These are phyloP conservation scores for Melanerpes aurifrons DNA, from an alignment of 2,113 vertebrate genomes.

Conservation along the genomic window DNA sequence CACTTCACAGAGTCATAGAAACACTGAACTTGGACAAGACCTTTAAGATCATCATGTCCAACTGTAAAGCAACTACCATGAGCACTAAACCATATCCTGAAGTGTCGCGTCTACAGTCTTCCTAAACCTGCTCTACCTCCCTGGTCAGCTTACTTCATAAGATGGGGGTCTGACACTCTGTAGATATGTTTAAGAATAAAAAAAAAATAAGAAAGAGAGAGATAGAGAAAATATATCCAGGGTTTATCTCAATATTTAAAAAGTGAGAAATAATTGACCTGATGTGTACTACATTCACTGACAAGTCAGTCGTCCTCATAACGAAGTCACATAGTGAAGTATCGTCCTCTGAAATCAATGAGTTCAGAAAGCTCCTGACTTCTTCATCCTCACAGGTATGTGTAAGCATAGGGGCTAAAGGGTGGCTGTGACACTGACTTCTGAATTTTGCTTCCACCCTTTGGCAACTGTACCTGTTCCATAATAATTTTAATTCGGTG, in stretches of 20 bases:
- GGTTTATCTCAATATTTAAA: neutral
- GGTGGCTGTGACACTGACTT: neutral
- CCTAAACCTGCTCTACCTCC: too few species aligned
- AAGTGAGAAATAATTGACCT: neutral
- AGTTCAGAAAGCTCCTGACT: neutral
- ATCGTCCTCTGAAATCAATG: neutral
- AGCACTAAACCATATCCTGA: too few species aligned
- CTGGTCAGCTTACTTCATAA: neutral
- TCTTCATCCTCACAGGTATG: rapidly evolving
- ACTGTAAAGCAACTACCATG: too few species aligned
- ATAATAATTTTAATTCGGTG: neutral
- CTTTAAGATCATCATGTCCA: too few species aligned
- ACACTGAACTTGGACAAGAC: too few species aligned
- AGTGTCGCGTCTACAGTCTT: too few species aligned
- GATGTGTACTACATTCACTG: neutral
- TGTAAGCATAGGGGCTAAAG: neutral
- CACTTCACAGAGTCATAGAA: neutral
- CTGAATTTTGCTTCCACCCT: neutral
- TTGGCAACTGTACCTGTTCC: neutral
- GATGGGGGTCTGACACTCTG: neutral
- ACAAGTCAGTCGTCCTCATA: neutral
- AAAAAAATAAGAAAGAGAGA: neutral
- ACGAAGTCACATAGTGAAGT: neutral
- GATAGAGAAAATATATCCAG: neutral
- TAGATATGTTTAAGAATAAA: neutral